Base-by-base conservation (phyloP, 2,888 invertebrate species). In the Leptodirus hochenwartii region DNA sequence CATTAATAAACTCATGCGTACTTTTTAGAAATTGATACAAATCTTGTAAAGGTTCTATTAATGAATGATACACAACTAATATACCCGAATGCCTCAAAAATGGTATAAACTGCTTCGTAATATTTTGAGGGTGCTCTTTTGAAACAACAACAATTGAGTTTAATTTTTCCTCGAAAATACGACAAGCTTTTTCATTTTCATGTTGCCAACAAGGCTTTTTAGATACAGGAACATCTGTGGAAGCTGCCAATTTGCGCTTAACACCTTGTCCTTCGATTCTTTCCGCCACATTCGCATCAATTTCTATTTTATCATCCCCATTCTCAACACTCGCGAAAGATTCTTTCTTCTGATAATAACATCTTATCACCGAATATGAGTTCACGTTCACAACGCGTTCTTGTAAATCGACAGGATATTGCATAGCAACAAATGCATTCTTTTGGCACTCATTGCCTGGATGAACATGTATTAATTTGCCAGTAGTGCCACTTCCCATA, bases 51-150 rank as follows among this genome's bases (percentile, higher is more conserved):
- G 88, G 78, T 61, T 91, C 88, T 37, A 76, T 69, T 43, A 75
- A 69, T 37, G 64, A 64, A 45, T 75, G 79, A 52, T 77, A 93
- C 16, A 95, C 68, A 0, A 85, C 84, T 49, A 95, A 70, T 9
- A 84, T 82, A 40, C 87, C 61, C 1, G 88, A 84, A 3, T 73
- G 69, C 39, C 74, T 74, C 0, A 95, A 55, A 56, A 78, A 82
- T n/a, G 67, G 63, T 15, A 82, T 45, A 13, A 95, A 56, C 27
- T 71, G 69, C 41, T 72, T 66, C 14, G 84, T 64, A 37, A 93
- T 71, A 42, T 72, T 77, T 5, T 70, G 56, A 1, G 93, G 91
- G 56, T 93, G 82, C 50, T 87, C 87, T 51, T 78, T 85, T 32
- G 77, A 70, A 2, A 76, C 72, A 37, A 95, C 68, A 2, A 79